Base-by-base conservation (phyloP, 2,113 vertebrate species). In the Labrus mixtus region DNA sequence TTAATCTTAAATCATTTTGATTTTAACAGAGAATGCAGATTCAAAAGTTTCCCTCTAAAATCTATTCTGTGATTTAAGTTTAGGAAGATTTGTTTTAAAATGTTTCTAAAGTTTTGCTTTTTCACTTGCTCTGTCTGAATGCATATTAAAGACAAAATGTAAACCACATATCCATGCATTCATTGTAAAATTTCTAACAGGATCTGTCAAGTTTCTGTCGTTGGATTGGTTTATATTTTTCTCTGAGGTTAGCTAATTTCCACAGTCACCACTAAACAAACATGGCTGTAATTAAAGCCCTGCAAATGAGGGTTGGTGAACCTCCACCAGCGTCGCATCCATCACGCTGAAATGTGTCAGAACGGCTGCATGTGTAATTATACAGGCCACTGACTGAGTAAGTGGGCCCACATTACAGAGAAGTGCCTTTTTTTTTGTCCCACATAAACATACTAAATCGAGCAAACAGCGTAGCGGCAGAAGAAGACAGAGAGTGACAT, bases 331-430 rank as follows among this genome's bases (percentile, higher is more conserved):
- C 29, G 8, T 76, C 15, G 61, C 83, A 72, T 70, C 68, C 76
- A 67, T 78, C 80, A 66, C 19, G 57, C 57, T 78, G 78, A 84
- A 76, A 83, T 81, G 86, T 91, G 85, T 83, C 88, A 90, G 73
- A 86, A 77, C 2, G 56, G 22, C 73, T 62, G 58, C 75, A 63
- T 86, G 77, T 78, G 82, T 90, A 90, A 90, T 89, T 86, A 89
- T 53, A 84, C 81, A 86, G 73, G 72, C 76, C 54, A 62, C 83
- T 57, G 75, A 64, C 83, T 85, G 85, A 78, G 72, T 76, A 71
- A 82, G 78, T 76, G 59, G 68, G 71, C 62, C 53, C 53, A 20
- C 55, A 56, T 46, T 37, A 17, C 0, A 39, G 37, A 55, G 70
- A 73, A 80, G 17, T 25, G 54, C 15, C 63, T 70, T 43, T 36